phyloP scores from a whole-genome alignment of 2,113 vertebrate species.

The Myrmophylax atrothorax region DNA sequence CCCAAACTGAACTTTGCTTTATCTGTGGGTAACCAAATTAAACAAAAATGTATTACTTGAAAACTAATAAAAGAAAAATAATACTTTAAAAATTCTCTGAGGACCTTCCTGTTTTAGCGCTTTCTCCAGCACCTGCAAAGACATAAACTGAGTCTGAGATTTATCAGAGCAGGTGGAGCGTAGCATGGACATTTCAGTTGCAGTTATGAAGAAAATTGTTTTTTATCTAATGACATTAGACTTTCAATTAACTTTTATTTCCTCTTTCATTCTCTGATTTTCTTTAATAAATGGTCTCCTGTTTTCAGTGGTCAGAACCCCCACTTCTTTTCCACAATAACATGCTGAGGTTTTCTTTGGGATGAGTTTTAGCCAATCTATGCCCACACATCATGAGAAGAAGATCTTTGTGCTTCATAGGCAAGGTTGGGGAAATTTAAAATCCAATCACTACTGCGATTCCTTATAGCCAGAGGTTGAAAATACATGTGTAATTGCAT shows the following conservation, averaged over 20 bases:
- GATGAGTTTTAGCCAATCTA: neutral
- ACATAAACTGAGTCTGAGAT: neutral
- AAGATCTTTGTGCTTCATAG: neutral
- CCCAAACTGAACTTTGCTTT: neutral
- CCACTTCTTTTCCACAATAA: neutral
- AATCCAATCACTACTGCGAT: neutral
- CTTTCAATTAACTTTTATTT: neutral
- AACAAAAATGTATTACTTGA: neutral
- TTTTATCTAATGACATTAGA: neutral
- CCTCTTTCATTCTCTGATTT: neutral
- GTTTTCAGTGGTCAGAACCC: neutral
- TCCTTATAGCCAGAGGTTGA: neutral
- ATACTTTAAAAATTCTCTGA: neutral
- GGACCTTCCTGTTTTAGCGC: neutral
- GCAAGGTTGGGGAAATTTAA: neutral
- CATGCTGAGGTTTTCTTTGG: neutral
- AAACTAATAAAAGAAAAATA: neutral
- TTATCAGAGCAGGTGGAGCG: neutral
- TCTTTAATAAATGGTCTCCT: neutral
- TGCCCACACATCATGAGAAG: neutral
- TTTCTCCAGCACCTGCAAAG: neutral
- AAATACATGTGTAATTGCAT: conserved; percentile 22
- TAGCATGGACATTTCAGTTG: neutral
- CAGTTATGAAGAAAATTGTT: neutral
- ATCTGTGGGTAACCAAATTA: neutral